Evolutionary conservation across 2,113 vertebrate genomes (phyloP), one percentile per base, ranked within the genome.

Genomic region (Onychostoma macrolepis): DNA sequence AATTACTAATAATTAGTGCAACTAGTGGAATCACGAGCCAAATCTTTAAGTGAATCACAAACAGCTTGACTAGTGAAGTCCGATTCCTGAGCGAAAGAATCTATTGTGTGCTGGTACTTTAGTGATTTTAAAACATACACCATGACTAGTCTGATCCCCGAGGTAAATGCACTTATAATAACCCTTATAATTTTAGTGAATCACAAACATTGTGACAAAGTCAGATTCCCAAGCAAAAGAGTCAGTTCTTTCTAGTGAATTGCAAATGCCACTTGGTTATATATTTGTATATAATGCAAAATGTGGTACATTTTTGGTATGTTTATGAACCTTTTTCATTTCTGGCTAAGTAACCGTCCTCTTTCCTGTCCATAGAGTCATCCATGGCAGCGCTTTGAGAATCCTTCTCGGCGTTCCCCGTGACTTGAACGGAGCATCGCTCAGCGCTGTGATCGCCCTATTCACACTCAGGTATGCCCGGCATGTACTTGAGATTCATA

Each of bases 401-500:
- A 28, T 43, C 63, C 58, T 17, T 56, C 58, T 36, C 15, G 15
- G 79, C 8, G 2, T 65, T 81, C 79, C 45, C 61, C 21, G 12
- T 26, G 13, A 28, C 12, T 15, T 65, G 45, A 30, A 30, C 50
- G 33, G 2, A 26, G 82, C 30, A 67, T 43, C 67, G 21, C 74
- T 30, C 85, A 71, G 77, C 43, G 65, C 19, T 8, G 24, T 28
- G 38, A 75, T 63, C 28, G 61, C 63, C 63, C 50, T 26, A 53
- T 75, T 85, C 71, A 2, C 74, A 33, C 78, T 87, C 48, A 84
- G 77, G 24, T 74, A 87, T 80, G 79, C 72, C 71, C 53, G 4
- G 80, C 80, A 76, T 67, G 79, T 58, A 79, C 21, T 58, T 30
- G 48, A 84, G 74, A 82, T 86, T 85, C 80, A 82, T 89, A 84